Evolutionary conservation across 2,888 invertebrate genomes (phyloP).

Genomic region (Caenorhabditis japonica): DNA sequence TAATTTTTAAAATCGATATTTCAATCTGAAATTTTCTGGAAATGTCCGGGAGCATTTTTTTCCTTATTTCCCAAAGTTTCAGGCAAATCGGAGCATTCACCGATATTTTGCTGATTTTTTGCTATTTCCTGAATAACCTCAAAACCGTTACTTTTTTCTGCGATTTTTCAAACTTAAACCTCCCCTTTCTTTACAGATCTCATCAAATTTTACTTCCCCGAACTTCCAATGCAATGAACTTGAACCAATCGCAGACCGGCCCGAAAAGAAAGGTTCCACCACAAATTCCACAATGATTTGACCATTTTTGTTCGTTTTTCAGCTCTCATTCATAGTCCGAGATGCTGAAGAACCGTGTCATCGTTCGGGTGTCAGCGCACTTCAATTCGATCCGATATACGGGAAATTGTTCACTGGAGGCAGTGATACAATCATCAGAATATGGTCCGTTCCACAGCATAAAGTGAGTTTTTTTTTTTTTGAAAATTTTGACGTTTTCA

Average conservation of each 20-base stretch:
- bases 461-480: slow-evolving; percentile 19
- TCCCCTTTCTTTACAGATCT: background rate
- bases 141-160: background rate
- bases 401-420: slow-evolving; percentile 95
- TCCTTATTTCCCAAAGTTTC: too few relatives aligned
- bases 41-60: too few relatives aligned
- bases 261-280: slow-evolving; percentile 23
- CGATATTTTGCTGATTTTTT: too few relatives aligned
- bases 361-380: slow-evolving; percentile 93
- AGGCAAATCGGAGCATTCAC: too few relatives aligned
- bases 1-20: too few relatives aligned
- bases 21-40: too few relatives aligned
- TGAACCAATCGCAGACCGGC: slow-evolving; percentile 33
- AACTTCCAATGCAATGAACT: slow-evolving; percentile 21
- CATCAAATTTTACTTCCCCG: too few relatives aligned
- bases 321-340: slow-evolving; percentile 98
- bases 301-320: too few relatives aligned
- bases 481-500: background rate
- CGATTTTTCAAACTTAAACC: background rate
- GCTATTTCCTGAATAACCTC: too few relatives aligned
- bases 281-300: too few relatives aligned
- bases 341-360: slow-evolving; percentile 91
- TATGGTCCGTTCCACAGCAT: slow-evolving; percentile 82
- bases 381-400: slow-evolving; percentile 90
- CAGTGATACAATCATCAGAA: slow-evolving; percentile 93